Evolutionary conservation across 2,113 vertebrate species (phyloP).

Genomic region (Neodontobutis hainanensis): DNA sequence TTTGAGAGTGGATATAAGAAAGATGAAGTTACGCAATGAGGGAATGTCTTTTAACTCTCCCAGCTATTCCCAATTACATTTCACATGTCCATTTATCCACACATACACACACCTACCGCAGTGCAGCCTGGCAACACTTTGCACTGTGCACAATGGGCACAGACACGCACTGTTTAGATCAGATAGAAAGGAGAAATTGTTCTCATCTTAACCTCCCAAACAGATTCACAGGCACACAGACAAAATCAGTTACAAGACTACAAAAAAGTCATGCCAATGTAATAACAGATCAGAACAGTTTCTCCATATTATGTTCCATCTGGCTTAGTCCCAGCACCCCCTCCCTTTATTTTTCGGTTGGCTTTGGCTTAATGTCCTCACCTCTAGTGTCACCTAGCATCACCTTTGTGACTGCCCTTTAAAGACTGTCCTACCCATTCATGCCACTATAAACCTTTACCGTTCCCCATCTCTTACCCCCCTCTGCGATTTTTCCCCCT

Average conservation of each 20-base stretch:
- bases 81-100: constrained; percentile 31
- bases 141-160: constrained; percentile 19
- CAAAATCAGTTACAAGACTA: constrained; percentile 57
- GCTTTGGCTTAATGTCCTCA: constrained; percentile 53
- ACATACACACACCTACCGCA: constrained; percentile 43
- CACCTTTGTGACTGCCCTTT: constrained; percentile 31
- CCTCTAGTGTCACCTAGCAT: constrained; percentile 57
- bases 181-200: constrained; percentile 48
- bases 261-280: constrained; percentile 62
- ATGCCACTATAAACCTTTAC: constrained; percentile 51
- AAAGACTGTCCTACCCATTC: constrained; percentile 52
- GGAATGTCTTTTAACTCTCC: constrained; percentile 61
- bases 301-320: constrained; percentile 68
- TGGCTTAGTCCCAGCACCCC: constrained; percentile 52
- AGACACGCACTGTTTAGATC: constrained; percentile 36
- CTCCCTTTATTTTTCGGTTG: constrained; percentile 21
- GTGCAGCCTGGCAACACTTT: constrained; percentile 30
- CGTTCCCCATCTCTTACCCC: constrained; percentile 16
- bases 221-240: constrained; percentile 49
- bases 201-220: constrained; percentile 51
- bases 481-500: constrained; percentile 52
- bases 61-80: constrained; percentile 60
- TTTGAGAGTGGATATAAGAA: constrained; percentile 64
- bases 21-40: constrained; percentile 55
- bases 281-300: constrained; percentile 67